These are phyloP conservation scores for Sclerodermus sp. DNA, from an alignment of 2,888 invertebrate species.

Conservation along the genomic window DNA sequence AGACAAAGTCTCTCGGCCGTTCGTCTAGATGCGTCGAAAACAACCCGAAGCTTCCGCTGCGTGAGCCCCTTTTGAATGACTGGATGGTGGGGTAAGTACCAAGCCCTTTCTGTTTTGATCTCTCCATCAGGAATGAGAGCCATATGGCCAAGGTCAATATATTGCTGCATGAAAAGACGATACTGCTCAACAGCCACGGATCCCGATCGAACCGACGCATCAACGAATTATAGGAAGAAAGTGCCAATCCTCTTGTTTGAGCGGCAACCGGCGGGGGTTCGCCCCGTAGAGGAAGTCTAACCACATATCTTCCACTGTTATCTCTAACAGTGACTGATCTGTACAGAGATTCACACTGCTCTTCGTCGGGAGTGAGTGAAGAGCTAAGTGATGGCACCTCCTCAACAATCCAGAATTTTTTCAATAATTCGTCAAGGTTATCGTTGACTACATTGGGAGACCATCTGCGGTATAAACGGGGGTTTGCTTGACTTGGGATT, in stretches of 20 bases:
- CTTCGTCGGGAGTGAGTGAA: neutral
- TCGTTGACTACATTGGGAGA: neutral
- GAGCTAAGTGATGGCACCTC: neutral
- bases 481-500: too few relatives aligned
- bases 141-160: neutral
- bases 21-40: too few relatives aligned
- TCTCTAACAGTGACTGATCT: neutral
- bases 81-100: neutral
- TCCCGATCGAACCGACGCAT: neutral
- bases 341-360: neutral
- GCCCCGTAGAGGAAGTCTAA: neutral
- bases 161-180: neutral
- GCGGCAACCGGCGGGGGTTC: neutral
- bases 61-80: slow-evolving; percentile 1
- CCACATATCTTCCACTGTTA: neutral
- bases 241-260: neutral
- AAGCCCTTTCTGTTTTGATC: too few relatives aligned
- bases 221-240: neutral
- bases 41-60: too few relatives aligned
- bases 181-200: neutral
- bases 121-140: neutral
- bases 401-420: neutral
- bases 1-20: too few relatives aligned
- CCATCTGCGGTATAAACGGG: too few relatives aligned
- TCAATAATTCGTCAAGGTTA: neutral